Evolutionary conservation across 2,888 invertebrate genomes (phyloP), one percentile per base, ranked within the genome.

Genomic region (Rotaria magnacalcarata): DNA sequence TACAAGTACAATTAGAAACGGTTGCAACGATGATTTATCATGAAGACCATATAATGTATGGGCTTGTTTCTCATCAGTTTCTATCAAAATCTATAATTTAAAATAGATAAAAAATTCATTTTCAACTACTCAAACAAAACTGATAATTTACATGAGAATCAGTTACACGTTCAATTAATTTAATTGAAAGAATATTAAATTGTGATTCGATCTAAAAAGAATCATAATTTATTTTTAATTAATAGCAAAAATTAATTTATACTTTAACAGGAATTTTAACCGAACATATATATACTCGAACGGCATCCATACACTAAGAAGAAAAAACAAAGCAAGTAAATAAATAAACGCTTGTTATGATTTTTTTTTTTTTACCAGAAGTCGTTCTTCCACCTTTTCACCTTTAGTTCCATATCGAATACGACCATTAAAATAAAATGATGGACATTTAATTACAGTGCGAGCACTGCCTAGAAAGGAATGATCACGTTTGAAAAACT

Each of bases 351-450:
- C 34, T 34, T 34, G 2, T 34, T 34, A 34, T 34, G 1, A 34
- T 54, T 19, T 19, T 19, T 54, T 54, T 19, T 56, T 2, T 21
- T 19, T 27, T 67, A 67, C 67, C 27, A 80, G 19, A n/a, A 80
- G 80, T 24, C 80, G 47, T n/a, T 80, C 80, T 80, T 80, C 80
- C 5, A 80, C 80, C n/a, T 80, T 80, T 80, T 80, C 80, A n/a
- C 47, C 80, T 80, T 80, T 80, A 0, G 47, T 80, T 80, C 80
- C 80, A 80, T 80, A 47, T 10, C 80, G 80, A 47, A 80, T 80
- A 24, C 80, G 43, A 80, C 80, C 80, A 80, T 80, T 80, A n/a
- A 80, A 80, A 24, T 47, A n/a, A n/a, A 80, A 80, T 6, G 80
- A 80, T 11, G 43, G n/a, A 47, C 80, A 80, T 47, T 80, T 80